Percentiles rank a stretch among this genome's conserved stretches.
Evolutionary conservation across 2,888 invertebrate genomes (phyloP).

Genomic region (Leptopilina syphax): DNA sequence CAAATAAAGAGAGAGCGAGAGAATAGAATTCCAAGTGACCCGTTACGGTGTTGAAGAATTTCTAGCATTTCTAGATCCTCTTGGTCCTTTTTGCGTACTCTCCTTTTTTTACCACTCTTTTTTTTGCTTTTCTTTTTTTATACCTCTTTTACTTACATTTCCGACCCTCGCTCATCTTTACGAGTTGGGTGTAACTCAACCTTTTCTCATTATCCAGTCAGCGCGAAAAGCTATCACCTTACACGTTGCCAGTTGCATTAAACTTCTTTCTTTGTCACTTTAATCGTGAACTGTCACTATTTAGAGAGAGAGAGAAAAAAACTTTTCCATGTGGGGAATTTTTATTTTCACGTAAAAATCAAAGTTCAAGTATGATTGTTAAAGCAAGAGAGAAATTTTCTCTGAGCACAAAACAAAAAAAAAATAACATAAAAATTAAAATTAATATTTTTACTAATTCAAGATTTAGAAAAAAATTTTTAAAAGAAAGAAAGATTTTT

Average conservation of each 20-base stretch:
- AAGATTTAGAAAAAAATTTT: no score
- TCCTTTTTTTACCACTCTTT: conserved; percentile 26
- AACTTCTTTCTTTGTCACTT: conserved; percentile 39
- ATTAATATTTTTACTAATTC: no score
- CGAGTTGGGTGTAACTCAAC: conserved; percentile 55
- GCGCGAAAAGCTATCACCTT: conserved; percentile 62
- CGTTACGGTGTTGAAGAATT: conserved; percentile 36
- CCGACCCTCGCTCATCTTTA: conserved; percentile 43
- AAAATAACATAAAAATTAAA: no score
- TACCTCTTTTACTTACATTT: conserved; percentile 30
- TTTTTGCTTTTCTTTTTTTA: conserved; percentile 15
- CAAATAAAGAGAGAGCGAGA: not conserved
- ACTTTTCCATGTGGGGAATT: no score
- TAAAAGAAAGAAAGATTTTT: no score
- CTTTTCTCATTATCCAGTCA: conserved; percentile 57
- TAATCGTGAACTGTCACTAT: no score
- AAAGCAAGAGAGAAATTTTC: no score
- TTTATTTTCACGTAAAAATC: no score
- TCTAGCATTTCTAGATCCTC: conserved; percentile 32
- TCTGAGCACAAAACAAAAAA: no score
- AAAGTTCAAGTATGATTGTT: no score
- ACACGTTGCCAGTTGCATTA: conserved; percentile 50
- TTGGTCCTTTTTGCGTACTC: conserved; percentile 35
- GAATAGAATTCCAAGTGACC: conserved; percentile 38
- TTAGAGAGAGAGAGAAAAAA: no score